A percentile compares a stretch with the other conserved stretches of the same genome.
phyloP scores from a whole-genome alignment of 2,888 invertebrate genomes.

The Melanophora roralis region DNA sequence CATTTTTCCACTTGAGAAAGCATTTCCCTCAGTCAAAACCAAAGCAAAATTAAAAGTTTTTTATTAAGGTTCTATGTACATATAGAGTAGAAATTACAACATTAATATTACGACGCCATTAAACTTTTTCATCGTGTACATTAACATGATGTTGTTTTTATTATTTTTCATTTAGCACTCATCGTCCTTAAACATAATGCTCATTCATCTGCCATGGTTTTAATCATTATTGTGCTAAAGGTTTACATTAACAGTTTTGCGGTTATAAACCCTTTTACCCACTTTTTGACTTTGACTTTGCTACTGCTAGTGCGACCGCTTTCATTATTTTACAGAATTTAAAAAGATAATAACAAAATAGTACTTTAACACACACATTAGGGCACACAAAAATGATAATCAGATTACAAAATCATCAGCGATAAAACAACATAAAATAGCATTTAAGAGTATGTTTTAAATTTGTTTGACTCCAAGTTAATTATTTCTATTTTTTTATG shows the following conservation, averaged over 20 bases:
- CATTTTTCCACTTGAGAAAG: conserved; percentile 55
- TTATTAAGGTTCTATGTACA: no score
- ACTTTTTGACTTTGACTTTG: background rate
- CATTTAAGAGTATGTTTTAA: no score
- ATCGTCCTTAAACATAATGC: conserved; percentile 13
- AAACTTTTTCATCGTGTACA: conserved; percentile 2
- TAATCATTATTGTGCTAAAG: conserved; percentile 27
- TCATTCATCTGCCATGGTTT: conserved; percentile 27
- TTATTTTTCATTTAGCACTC: conserved; percentile 4
- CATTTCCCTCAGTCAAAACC: conserved; percentile 11
- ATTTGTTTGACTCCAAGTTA: no score
- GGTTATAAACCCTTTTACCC: conserved; percentile 41
- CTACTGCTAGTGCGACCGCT: conserved; percentile 8
- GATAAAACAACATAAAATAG: no score
- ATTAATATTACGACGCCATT: conserved; percentile 18
- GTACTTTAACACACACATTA: background rate
- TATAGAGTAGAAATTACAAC: background rate
- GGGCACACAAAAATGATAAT: background rate
- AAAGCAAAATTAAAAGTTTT: background rate
- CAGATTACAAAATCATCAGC: no score
- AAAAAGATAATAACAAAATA: background rate
- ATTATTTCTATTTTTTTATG: no score
- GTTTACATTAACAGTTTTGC: conserved; percentile 48
- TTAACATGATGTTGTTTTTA: background rate
- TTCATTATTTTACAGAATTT: conserved; percentile 6